phyloP scores from a whole-genome alignment of 2,797 vertebrate genomes.

The Aldrovandia affinis region DNA sequence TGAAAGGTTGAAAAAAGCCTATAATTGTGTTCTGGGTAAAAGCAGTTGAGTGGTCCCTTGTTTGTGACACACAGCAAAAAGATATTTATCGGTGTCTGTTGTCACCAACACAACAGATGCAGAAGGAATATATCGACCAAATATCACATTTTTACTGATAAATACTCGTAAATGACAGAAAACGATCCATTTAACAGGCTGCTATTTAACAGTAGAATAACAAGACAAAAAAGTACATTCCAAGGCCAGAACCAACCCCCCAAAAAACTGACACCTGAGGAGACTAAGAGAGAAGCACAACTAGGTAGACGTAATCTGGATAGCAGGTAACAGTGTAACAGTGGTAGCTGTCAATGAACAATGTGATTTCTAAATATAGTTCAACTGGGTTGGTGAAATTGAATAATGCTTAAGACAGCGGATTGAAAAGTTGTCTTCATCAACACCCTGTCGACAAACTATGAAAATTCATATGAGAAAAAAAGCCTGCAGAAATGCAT shows the following conservation, averaged over 20 bases:
- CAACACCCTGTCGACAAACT: background rate
- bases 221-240: background rate
- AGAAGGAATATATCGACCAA: background rate
- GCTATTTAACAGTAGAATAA: background rate
- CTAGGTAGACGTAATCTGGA: too few species aligned
- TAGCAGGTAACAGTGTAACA: too few species aligned
- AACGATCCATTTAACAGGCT: background rate
- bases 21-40: background rate
- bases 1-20: background rate
- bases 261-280: too few species aligned
- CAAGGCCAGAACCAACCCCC: background rate
- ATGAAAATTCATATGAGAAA: background rate
- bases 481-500: background rate
- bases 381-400: too few species aligned
- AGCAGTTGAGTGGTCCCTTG: background rate
- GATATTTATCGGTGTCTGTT: background rate
- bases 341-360: too few species aligned
- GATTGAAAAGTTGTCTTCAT: background rate
- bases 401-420: too few species aligned
- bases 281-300: too few species aligned
- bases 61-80: background rate
- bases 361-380: too few species aligned
- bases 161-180: background rate
- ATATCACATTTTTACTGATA: background rate
- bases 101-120: too few species aligned